Conservation (phyloP, 2,113 vertebrate genomes). For the Colossoma macropomum region DNA sequence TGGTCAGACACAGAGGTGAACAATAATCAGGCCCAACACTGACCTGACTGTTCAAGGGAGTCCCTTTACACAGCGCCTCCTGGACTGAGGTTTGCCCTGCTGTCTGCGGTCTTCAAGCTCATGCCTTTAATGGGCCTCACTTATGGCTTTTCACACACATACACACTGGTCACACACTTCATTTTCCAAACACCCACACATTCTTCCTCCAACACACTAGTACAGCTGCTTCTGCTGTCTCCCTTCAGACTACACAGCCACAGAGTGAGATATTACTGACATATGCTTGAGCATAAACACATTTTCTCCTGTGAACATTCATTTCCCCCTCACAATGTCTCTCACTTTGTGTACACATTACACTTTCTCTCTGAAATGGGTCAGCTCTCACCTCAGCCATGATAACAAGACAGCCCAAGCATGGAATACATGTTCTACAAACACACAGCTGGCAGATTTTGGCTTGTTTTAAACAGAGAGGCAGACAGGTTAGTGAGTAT, state of each 20-base stretch:
- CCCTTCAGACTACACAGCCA: neutral
- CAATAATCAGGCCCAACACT: conserved; percentile 7
- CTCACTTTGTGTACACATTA: neutral
- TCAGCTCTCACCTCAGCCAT: neutral
- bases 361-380: conserved; percentile 3
- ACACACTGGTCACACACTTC: conserved; percentile 25
- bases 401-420: neutral
- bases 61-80: conserved; percentile 66
- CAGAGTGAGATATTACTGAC: conserved; percentile 30
- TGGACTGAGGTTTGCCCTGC: conserved; percentile 37
- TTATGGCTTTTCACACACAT: conserved; percentile 29
- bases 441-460: neutral
- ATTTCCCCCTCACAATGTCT: neutral
- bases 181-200: conserved; percentile 43
- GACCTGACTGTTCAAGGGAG: conserved; percentile 43
- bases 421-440: conserved; percentile 1
- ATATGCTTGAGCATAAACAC: conserved; percentile 11
- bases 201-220: conserved; percentile 17
- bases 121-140: conserved; percentile 57
- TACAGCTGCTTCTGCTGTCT: neutral
- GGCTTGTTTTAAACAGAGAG: neutral
- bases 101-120: conserved; percentile 56
- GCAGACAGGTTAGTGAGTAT: neutral
- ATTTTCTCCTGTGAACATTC: neutral
- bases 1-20: neutral